A percentile compares a stretch with the other conserved stretches of the same genome.
Evolutionary conservation across 30 jellyfish, hydroid and myxozoan species (phyloP).

Genomic region (Chironex yamaguchii): DNA sequence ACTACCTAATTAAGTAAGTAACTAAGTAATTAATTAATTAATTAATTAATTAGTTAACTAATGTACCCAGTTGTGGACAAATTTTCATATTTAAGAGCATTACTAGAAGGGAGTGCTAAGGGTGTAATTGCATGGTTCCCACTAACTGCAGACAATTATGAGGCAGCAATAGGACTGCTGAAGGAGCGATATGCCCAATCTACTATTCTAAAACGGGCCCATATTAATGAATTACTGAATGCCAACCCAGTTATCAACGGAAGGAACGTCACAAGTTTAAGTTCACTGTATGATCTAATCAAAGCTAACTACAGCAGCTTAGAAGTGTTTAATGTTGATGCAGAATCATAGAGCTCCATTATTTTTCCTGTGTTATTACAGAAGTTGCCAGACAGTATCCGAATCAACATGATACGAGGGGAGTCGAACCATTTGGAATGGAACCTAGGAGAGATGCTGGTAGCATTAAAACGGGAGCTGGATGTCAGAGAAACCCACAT

Average conservation of each 20-base stretch:
- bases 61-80: no score
- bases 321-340: slow-evolving; percentile 6
- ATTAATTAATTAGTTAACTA: no score
- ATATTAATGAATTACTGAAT: neutral
- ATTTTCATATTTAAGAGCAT: no score
- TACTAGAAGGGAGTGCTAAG: no score
- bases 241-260: no score
- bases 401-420: neutral
- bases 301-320: slow-evolving; percentile 7
- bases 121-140: no score
- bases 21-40: no score
- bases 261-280: no score
- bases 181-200: neutral
- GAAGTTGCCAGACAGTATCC: neutral
- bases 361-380: slow-evolving; percentile 4
- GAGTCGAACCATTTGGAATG: neutral
- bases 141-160: neutral
- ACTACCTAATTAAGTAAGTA: no score
- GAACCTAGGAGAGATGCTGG: neutral
- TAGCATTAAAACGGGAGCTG: neutral
- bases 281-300: no score
- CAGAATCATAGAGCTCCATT: neutral
- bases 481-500: neutral
- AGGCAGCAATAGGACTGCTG: neutral
- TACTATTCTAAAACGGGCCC: no score